Evolutionary conservation across 2,888 invertebrate genomes (phyloP), one percentile per base, ranked within the genome.

Genomic region (Empis stercorea): DNA sequence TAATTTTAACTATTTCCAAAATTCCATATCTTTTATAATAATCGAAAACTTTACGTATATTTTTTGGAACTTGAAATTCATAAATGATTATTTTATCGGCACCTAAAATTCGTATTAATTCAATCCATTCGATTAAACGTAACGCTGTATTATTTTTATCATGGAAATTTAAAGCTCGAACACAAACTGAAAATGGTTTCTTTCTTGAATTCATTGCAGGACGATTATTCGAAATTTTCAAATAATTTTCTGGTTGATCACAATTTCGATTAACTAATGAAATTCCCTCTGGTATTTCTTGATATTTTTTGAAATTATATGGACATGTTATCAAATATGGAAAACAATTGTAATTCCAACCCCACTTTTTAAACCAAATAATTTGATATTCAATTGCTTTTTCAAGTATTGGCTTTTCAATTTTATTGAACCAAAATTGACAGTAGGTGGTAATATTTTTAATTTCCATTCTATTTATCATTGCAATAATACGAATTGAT

Each of bases 261-360:
- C 92, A 93, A 30, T 81, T 79, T 57, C 78, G 80, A 66, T 87
- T 87, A 45, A 91, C 91, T 56, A 93, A 71, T 1, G 89, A 89
- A 16, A 93, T 86, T 6, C 88, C 85, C 15, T 84, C 82, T 3
- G 91, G 91, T 15, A 82, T 77, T 14, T 81, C 75, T 48, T 79
- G 74, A 46, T 78, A 76, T 65, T 84, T 83, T 14, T 78, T 76
- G 52, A 78, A 76, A 0, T 92, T 92, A 56, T 93, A 77, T 62
- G 87, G 84, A 68, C 93, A 93, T 16, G 91, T 88, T 53, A 88
- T 81, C 56, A 93, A 74, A 65, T 89, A 93, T 0, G 93, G 92
- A 70, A 93, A 92, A 65, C 89, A 87, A 9, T 7, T 9, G 2
- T 27, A 6, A 7, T 27, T 4, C 23, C 9, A 4, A 2, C 9